phyloP scores from a whole-genome alignment of 2,113 vertebrate species.

The Cyanoramphus novaezelandiae region DNA sequence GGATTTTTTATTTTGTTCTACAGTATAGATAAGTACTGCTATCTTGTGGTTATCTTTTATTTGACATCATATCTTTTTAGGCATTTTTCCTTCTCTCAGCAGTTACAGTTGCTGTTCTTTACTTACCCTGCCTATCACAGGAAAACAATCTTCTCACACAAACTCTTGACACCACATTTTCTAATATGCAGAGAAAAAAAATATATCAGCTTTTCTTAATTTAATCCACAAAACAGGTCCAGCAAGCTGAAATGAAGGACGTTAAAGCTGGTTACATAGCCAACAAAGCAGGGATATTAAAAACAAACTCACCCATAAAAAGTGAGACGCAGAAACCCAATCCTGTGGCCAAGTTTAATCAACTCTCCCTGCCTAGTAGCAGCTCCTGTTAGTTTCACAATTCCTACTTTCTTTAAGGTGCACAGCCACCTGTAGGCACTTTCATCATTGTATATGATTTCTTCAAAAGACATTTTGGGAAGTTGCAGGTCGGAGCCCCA shows the following conservation, averaged over 20 bases:
- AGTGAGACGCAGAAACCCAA: constrained; percentile 90
- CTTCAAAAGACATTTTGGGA: constrained; percentile 82
- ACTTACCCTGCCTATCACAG: background rate
- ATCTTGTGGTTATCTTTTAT: background rate
- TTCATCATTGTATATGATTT: constrained; percentile 81
- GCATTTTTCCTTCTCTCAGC: background rate
- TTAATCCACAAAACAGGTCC: background rate
- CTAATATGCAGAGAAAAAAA: background rate
- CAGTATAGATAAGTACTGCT: background rate
- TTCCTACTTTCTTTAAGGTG: constrained; percentile 83
- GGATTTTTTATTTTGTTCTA: background rate
- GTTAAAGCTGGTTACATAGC: background rate
- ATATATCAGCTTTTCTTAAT: background rate
- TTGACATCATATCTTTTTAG: background rate
- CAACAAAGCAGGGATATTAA: background rate
- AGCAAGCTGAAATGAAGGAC: background rate
- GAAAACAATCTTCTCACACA: background rate
- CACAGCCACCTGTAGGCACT: constrained; percentile 85
- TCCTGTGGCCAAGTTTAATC: constrained; percentile 82
- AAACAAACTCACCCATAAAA: constrained; percentile 89
- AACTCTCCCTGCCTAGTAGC: constrained; percentile 82
- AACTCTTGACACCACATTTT: background rate
- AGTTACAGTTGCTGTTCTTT: background rate
- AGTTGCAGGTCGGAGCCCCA: constrained; percentile 87
- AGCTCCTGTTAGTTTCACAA: constrained; percentile 87